Evolutionary conservation across 2,888 invertebrate genomes (phyloP), one percentile per base, ranked within the genome.

Genomic region (Charanyca ferruginea): DNA sequence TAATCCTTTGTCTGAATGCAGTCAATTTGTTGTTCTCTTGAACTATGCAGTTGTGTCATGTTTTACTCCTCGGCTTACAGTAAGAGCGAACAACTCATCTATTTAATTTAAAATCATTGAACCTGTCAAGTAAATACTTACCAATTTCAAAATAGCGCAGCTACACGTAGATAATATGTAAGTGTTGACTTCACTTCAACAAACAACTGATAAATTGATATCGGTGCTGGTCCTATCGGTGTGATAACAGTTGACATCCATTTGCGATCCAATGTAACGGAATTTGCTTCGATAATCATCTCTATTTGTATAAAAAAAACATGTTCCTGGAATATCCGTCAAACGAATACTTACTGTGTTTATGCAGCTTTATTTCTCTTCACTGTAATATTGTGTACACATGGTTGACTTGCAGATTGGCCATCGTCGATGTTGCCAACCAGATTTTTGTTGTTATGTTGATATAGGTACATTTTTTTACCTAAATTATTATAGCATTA

Each of bases 171-270:
- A 74, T 80, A 79, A 67, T 60, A 59, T 59, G 67, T 77, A 66
- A 79, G 71, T 77, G 74, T 73, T 78, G 72, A 67, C 66, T 81
- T 73, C 77, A 70, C 77, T 83, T 79, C 73, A 78, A 82, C 83
- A 87, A 87, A 87, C 87, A 87, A 86, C 75, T 84, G 87, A 86
- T 86, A 86, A 86, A 68, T 66, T 78, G 80, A 85, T 86, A 85
- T 67, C 73, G 60, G 51, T 57, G 63, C 65, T 85, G 84, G 85
- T 83, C 71, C 48, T 83, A 82, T 79, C 81, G 71, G 52, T 42
- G 25, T 71, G 85, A 83, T 85, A 83, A 69, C 77, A 70, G 71
- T 73, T 79, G 83, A 81, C 84, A 85, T 77, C 79, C 77, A 80
- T 83, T 79, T 80, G 73, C 78, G 74, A 67, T 77, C 60, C 68